Evolutionary conservation across 2,113 vertebrate species (phyloP), one percentile per base, ranked within the genome.

Genomic region (Salvelinus sp.): DNA sequence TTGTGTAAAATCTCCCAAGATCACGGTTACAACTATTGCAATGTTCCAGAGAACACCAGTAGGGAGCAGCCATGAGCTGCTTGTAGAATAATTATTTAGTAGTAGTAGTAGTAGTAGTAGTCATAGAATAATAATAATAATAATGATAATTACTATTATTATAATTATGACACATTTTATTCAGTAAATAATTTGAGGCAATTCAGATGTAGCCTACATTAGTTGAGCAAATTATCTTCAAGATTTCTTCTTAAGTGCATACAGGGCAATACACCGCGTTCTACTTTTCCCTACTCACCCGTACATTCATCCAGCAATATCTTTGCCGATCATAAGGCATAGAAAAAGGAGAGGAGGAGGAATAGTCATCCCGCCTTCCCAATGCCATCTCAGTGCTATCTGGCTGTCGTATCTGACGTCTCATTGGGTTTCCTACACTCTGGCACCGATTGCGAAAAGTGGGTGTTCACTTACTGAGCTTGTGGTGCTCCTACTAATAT

Each of bases 31-130:
- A 16, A 16, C 0, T 6, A 27, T 72, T 72, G 23, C 27, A 72
- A 28, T 60, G 28, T 73, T 63, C 70, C 67, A 27, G 58, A 70
- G 78, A 82, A 87, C 94, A 92, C 96, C 96, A 96, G 95, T 93
- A 94, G 97, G 95, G 96, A 93, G 97, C 96, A 97, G 95, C 89
- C 95, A 93, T 91, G 96, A 97, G 96, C 96, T 96, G 95, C 82
- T 66, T 74, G 50, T 65, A 76, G 73, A 78, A 73, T 16, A 77
- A 48, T 47, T 2, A 48, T 38, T 69, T 9, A n/a, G 14, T 33
- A 44, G 27, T 44, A 69, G 18, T 22, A 69, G 20, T 78, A 73
- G 25, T 68, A 69, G n/a, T 60, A 69, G 16, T 62, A 33, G 30
- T 33, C 30, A 4, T 33, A 33, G 1, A 33, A 33, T 69, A 44